phyloP scores from a whole-genome alignment of 1,140 invertebrate species.

The Pygmarrhopalites habei region DNA sequence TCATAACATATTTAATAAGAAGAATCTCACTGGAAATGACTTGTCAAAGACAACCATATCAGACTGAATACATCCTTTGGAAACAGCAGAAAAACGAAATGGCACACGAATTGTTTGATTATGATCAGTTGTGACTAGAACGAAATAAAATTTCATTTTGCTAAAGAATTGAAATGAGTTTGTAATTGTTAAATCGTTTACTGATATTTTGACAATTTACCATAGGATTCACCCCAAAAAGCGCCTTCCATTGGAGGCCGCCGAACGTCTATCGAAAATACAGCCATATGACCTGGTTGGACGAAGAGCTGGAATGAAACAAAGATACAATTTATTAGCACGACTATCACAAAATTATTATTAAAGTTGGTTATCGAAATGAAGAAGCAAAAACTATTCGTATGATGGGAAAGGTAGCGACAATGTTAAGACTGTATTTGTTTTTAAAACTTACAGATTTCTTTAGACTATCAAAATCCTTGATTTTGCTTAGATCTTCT shows the following conservation, averaged over 20 bases:
- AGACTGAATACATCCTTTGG: conserved; percentile 42
- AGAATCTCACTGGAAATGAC: conserved; percentile 74
- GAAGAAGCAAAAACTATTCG: too few species aligned
- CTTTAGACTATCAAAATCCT: conserved; percentile 37
- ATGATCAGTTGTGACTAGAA: conserved; percentile 39
- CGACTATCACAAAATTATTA: too few species aligned
- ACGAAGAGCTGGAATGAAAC: conserved; percentile 50
- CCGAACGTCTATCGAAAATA: conserved; percentile 63
- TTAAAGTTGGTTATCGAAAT: too few species aligned
- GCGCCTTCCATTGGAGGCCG: conserved; percentile 61
- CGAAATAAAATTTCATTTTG: too few species aligned
- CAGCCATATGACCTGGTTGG: conserved; percentile 59
- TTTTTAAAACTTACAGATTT: conserved; percentile 36
- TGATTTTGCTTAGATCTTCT: conserved; percentile 36
- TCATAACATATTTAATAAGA: conserved; percentile 34
- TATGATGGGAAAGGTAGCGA: too few species aligned
- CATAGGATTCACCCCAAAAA: conserved; percentile 57
- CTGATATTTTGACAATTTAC: too few species aligned
- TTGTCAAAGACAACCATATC: conserved; percentile 65
- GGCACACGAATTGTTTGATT: conserved; percentile 34
- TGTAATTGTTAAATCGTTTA: too few species aligned
- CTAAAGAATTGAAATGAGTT: too few species aligned
- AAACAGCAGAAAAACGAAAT: conserved; percentile 36
- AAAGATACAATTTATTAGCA: conserved; percentile 14
- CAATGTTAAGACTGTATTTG: too few species aligned